Base-by-base conservation (phyloP, 2,113 vertebrate genomes). In the Anser brachyrhynchus region DNA sequence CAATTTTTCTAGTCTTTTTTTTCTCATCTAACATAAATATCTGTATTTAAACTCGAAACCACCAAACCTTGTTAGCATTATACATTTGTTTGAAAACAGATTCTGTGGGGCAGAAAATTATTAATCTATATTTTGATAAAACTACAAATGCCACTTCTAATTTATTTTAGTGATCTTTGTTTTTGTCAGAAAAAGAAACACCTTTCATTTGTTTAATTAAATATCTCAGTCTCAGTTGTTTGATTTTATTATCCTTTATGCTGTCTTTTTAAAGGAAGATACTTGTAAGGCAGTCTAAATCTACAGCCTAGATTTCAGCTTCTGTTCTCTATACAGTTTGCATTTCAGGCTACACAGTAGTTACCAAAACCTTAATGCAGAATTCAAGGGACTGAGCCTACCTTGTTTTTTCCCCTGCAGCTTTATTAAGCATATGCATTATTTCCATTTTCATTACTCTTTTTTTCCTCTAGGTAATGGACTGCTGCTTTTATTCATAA, bases 81-180 rank as follows among this genome's bases (percentile, higher is more conserved):
- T 39, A 22, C 9, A 23, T 41, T 2, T 70, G 57, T 52, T 84
- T 88, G 37, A 88, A 46, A 84, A 93, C 43, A 77, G 28, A 10
- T 72, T 95, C 46, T 78, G 41, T 87, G 35, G 13, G 37, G 39
- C 17, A 90, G 41, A 95, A 92, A 76, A 70, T 76, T 69, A 52
- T 69, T 81, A 76, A 76, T 54, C 55, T 76, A 66, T 72, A 25
- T 93, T 93, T 89, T 96, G 41, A 84, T 64, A 66, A 92, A 89
- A 57, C 5, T 72, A 13, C 25, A 75, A 76, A 20, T 75, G n/a
- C 74, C 29, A 64, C 15, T 94, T 85, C 75, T 75, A 13, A 37
- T 86, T 79, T 89, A 77, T 64, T 88, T 84, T 82, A 29, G 37
- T 35, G 17, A 7, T 83, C 44, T 81, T 54, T 58, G 37, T 41